Percentiles rank a stretch among this genome's conserved stretches.
Conservation (phyloP, 2,113 vertebrate genomes). For the Diphyllodes magnificus region DNA sequence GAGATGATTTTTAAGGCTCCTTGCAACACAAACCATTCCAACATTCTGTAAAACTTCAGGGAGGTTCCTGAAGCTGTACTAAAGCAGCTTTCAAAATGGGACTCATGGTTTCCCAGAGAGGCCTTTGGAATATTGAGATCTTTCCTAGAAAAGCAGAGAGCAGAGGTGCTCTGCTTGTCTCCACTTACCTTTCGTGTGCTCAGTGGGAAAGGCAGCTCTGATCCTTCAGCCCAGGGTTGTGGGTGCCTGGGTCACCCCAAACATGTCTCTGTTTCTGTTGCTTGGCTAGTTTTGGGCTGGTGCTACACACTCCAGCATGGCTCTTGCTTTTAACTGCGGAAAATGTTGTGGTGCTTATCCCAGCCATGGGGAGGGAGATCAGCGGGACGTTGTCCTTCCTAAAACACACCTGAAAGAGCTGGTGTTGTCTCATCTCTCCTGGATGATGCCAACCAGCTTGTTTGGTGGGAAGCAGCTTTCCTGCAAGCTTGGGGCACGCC, state of each 20-base stretch:
- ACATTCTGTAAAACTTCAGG: background rate
- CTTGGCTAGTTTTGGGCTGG: background rate
- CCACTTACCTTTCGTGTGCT: background rate
- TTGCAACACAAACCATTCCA: background rate
- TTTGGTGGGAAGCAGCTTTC: background rate
- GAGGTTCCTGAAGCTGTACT: background rate
- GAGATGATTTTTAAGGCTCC: background rate
- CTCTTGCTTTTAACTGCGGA: background rate
- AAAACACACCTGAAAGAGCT: background rate
- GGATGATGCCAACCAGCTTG: background rate
- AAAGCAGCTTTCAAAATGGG: background rate
- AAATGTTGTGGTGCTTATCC: fast-evolving
- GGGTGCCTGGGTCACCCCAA: background rate
- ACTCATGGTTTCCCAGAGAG: background rate
- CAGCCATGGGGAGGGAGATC: background rate
- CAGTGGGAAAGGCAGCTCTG: fast-evolving
- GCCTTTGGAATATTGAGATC: background rate
- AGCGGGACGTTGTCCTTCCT: fast-evolving
- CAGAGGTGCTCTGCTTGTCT: background rate
- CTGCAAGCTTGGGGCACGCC: background rate
- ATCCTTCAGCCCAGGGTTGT: background rate
- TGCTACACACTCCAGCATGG: too few relatives aligned
- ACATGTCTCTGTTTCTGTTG: background rate
- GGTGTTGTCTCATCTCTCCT: fast-evolving
- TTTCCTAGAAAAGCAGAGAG: background rate